A percentile compares a stretch with the other conserved stretches of the same genome.
These are phyloP conservation scores for Sylvilagus floridanus DNA, from an alignment of 2,797 vertebrate genomes.

Conservation along the genomic window DNA sequence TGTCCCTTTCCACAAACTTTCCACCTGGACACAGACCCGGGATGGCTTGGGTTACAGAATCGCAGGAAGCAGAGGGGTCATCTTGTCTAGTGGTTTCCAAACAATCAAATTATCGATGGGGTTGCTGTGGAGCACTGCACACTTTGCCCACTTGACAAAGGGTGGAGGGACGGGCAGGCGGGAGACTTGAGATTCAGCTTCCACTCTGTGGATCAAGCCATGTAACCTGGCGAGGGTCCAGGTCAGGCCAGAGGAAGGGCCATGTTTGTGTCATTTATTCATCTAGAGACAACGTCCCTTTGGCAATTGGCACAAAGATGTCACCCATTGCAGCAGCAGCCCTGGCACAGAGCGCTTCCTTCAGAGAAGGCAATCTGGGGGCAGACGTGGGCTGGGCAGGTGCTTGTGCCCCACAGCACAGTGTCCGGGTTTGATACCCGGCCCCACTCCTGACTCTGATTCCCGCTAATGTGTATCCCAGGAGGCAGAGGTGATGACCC, in stretches of 20 bases:
- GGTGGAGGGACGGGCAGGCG: neutral
- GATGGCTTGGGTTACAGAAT: neutral
- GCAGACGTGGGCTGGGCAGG: too few relatives aligned
- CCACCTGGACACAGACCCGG: neutral
- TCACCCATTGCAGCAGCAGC: neutral
- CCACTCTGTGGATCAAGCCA: neutral
- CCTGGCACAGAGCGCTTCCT: neutral
- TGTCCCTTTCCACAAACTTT: neutral
- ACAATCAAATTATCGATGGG: neutral
- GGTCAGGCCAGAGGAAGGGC: neutral
- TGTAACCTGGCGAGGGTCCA: neutral
- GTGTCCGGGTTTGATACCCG: too few relatives aligned
- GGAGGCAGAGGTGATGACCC: too few relatives aligned
- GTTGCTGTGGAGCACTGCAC: neutral
- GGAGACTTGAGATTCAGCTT: conserved; percentile 1
- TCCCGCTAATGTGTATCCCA: too few relatives aligned
- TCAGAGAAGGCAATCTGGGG: neutral
- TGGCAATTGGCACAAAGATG: neutral
- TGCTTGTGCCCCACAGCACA: too few relatives aligned
- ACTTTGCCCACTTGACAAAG: conserved; percentile 25
- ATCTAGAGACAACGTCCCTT: neutral
- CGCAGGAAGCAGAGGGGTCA: neutral
- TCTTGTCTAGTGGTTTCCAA: conserved; percentile 36
- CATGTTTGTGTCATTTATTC: neutral
- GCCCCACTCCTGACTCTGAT: too few relatives aligned